Conservation (phyloP, 2,888 invertebrate genomes). For the Rugalucina vietnamica region DNA sequence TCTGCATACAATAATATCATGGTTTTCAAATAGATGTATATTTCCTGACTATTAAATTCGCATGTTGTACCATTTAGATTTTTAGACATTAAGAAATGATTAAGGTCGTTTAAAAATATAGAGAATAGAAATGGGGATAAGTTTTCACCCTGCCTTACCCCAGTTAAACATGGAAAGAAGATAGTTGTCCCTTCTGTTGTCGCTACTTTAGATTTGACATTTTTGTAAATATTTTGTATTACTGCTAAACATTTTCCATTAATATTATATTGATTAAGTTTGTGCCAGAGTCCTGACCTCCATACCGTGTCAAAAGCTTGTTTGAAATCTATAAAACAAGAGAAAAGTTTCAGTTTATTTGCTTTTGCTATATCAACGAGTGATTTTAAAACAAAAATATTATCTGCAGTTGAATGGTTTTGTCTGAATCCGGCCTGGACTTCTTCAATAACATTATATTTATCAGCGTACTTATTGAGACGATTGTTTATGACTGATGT, state of each 20-base stretch:
- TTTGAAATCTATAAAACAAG: not conserved
- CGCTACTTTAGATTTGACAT: no score
- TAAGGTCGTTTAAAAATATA: not conserved
- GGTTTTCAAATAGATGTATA: not conserved
- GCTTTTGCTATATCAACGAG: not conserved
- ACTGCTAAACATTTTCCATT: no score
- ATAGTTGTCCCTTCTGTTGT: no score
- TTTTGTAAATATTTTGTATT: no score
- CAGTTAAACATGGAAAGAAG: no score
- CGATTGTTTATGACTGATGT: not conserved
- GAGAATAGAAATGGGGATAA: not conserved
- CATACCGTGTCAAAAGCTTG: no score
- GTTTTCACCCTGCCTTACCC: no score
- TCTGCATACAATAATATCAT: slow-evolving; percentile 37
- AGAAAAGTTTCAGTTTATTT: not conserved
- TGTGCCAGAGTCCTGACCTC: no score
- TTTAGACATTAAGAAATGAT: not conserved
- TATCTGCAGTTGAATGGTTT: not conserved
- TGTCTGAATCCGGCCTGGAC: not conserved
- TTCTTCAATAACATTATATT: not conserved
- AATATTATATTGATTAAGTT: not conserved
- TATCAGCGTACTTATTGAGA: not conserved
- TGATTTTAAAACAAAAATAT: not conserved
- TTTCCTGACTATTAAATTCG: not conserved
- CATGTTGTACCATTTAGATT: not conserved